Percentiles rank a stretch among this genome's conserved stretches.
Evolutionary conservation across 2,888 invertebrate species (phyloP).

Genomic region (Eupsilia transversa): DNA sequence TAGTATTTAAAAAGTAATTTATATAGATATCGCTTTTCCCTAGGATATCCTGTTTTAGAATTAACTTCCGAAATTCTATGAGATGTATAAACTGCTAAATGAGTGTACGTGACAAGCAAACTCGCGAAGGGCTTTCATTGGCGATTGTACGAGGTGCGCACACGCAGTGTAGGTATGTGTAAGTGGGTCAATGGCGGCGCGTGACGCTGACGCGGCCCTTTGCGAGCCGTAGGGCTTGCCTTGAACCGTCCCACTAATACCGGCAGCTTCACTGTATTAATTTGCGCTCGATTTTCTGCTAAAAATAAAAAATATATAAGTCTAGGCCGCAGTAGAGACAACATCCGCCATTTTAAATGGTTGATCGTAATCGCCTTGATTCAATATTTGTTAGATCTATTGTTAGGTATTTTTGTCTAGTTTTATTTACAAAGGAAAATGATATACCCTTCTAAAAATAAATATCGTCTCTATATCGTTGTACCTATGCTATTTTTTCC

Average conservation of each 20-base stretch:
- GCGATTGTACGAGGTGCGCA: slow-evolving; percentile 85
- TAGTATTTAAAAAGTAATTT: slow-evolving; percentile 3
- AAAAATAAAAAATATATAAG: slow-evolving; percentile 77
- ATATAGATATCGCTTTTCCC: neutral
- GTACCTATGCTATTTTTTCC: neutral
- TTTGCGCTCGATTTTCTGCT: slow-evolving; percentile 85
- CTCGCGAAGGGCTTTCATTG: slow-evolving; percentile 81
- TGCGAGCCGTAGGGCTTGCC: slow-evolving; percentile 86
- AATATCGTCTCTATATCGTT: neutral
- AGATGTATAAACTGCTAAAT: slow-evolving; percentile 11
- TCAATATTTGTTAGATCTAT: slow-evolving; percentile 13
- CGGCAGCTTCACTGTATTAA: slow-evolving; percentile 82
- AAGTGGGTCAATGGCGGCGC: slow-evolving; percentile 90
- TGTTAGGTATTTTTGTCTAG: slow-evolving; percentile 21
- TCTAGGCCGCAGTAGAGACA: slow-evolving; percentile 59
- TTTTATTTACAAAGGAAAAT: slow-evolving; percentile 15
- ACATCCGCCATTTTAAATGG: slow-evolving; percentile 50
- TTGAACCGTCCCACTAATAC: slow-evolving; percentile 86
- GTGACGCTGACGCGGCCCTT: slow-evolving; percentile 89
- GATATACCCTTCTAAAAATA: slow-evolving; percentile 4
- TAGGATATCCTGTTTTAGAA: neutral
- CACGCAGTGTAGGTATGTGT: slow-evolving; percentile 81
- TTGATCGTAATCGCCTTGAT: slow-evolving; percentile 37
- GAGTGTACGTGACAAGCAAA: slow-evolving; percentile 79
- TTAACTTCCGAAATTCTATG: neutral